phyloP scores from a whole-genome alignment of 2,888 invertebrate species.

The Gortyna flavago region DNA sequence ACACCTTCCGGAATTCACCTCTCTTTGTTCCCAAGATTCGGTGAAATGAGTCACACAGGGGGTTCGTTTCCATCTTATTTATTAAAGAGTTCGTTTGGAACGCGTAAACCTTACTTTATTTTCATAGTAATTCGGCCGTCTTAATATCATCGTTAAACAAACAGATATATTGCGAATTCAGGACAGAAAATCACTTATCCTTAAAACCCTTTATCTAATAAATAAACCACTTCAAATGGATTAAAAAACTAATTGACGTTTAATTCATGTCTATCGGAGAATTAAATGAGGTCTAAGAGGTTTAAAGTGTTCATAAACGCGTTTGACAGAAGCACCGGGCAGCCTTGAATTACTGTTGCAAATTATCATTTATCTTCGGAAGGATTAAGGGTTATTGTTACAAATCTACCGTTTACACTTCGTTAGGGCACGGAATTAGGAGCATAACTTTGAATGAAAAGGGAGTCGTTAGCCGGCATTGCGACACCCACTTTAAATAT shows the following conservation, averaged over 20 bases:
- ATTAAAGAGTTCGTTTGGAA: conserved; percentile 48
- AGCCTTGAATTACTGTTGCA: conserved; percentile 51
- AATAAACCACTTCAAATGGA: conserved; percentile 45
- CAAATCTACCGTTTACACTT: conserved; percentile 54
- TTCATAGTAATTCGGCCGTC: conserved; percentile 27
- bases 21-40: conserved; percentile 67
- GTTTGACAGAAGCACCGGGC: conserved; percentile 44
- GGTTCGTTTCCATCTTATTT: conserved; percentile 52
- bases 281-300: conserved; percentile 42
- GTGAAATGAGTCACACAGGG: conserved; percentile 55
- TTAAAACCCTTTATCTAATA: conserved; percentile 39
- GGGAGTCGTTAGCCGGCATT: conserved; percentile 47
- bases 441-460: conserved; percentile 44
- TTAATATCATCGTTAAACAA: conserved; percentile 51
- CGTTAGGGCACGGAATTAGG: conserved; percentile 34
- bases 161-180: conserved; percentile 46
- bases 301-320: conserved; percentile 53
- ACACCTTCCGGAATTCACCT: conserved; percentile 66
- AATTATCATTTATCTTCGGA: conserved; percentile 59
- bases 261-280: conserved; percentile 37
- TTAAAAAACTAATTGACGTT: conserved; percentile 45
- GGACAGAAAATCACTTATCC: conserved; percentile 47
- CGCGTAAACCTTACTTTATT: conserved; percentile 40
- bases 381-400: conserved; percentile 54
- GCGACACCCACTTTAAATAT: conserved; percentile 54